These are phyloP conservation scores for Amphimedon queenslandica DNA, from an alignment of 37 sponge, comb jelly and placozoan species.

Conservation along the genomic window DNA sequence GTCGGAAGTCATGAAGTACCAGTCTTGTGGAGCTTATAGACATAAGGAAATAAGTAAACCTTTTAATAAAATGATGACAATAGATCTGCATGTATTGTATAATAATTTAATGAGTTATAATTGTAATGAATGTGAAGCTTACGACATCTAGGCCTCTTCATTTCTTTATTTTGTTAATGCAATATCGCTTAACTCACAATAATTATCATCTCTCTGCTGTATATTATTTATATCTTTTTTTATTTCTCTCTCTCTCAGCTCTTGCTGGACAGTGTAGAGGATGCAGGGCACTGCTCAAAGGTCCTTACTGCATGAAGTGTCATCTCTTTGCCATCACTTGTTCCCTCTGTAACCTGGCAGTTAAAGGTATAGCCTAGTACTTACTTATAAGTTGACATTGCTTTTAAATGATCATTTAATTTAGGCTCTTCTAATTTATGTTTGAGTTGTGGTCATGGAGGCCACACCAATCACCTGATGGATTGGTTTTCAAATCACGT, in stretches of 20 bases:
- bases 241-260: neutral
- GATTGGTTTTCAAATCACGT: constrained; percentile 70
- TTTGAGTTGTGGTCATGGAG: constrained; percentile 87
- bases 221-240: no score
- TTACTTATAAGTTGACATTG: neutral
- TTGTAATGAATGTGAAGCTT: no score
- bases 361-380: constrained; percentile 48
- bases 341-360: constrained; percentile 67
- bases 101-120: no score
- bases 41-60: neutral
- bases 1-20: constrained; percentile 67
- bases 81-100: no score
- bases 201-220: no score
- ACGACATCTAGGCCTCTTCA: no score
- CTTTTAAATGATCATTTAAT: no score
- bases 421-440: constrained; percentile 84
- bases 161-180: no score
- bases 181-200: no score
- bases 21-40: neutral
- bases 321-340: constrained; percentile 49
- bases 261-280: constrained; percentile 31
- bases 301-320: constrained; percentile 54
- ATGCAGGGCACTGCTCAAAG: constrained; percentile 27
- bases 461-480: constrained; percentile 78
- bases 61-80: no score